These are phyloP conservation scores for Cherax quadricarinatus DNA, from an alignment of 1,140 invertebrate genomes.

Conservation along the genomic window DNA sequence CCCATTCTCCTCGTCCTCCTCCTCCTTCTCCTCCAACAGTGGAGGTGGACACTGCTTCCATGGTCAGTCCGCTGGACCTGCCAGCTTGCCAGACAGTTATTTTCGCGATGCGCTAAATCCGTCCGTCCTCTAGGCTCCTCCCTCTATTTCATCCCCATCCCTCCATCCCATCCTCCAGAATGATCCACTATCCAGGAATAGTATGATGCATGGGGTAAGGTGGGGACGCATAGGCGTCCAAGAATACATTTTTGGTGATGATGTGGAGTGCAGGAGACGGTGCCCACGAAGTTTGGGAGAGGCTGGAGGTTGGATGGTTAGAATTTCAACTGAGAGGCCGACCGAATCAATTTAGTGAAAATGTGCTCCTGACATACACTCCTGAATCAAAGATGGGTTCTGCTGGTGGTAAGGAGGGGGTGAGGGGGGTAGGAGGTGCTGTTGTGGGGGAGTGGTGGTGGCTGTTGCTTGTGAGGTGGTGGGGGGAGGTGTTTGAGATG, in stretches of 20 bases:
- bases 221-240: not conserved
- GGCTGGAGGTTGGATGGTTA: slow-evolving; percentile 55
- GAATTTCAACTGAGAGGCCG: slow-evolving; percentile 61
- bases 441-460: not conserved
- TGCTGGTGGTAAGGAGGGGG: not conserved
- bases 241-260: not conserved
- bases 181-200: too few species aligned
- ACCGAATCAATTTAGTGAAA: slow-evolving; percentile 68
- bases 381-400: slow-evolving; percentile 66
- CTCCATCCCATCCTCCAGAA: too few species aligned
- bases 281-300: slow-evolving; percentile 53
- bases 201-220: too few species aligned
- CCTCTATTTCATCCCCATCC: too few species aligned
- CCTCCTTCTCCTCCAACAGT: too few species aligned
- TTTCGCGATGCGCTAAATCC: slow-evolving; percentile 55
- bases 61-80: slow-evolving; percentile 43
- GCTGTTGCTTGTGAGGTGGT: not conserved
- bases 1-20: too few species aligned
- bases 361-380: slow-evolving; percentile 57
- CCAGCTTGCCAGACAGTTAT: slow-evolving; percentile 41
- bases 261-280: slow-evolving; percentile 25
- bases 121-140: not conserved
- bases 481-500: not conserved
- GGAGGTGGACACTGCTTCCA: slow-evolving; percentile 33
- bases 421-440: not conserved